Percentiles rank a stretch among this genome's conserved stretches.
These are phyloP conservation scores for Syngnathoides biaculeatus DNA, from an alignment of 2,113 vertebrate genomes.

Conservation along the genomic window DNA sequence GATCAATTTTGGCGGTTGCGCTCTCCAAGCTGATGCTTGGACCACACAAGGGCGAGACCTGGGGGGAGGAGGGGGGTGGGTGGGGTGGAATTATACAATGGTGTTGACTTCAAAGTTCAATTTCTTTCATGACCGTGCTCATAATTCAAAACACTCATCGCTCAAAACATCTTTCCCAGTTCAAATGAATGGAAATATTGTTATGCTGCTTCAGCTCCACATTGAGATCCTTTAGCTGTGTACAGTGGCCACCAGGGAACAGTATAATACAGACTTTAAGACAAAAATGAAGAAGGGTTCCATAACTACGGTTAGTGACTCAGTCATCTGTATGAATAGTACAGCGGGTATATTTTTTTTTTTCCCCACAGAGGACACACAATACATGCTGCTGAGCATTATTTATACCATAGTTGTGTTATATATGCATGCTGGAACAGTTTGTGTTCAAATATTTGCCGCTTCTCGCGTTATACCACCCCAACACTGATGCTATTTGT, in stretches of 20 bases:
- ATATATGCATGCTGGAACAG: no score
- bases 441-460: no score
- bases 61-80: no score
- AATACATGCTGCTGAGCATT: no score
- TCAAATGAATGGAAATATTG: background rate
- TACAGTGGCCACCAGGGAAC: background rate
- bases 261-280: background rate
- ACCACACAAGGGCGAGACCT: constrained; percentile 88
- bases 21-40: constrained; percentile 97
- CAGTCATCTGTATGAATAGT: no score
- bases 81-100: background rate
- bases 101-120: background rate
- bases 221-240: background rate
- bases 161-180: background rate
- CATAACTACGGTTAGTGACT: no score
- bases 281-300: background rate
- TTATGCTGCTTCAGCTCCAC: background rate
- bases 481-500: no score
- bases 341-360: no score
- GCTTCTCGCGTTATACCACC: no score
- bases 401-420: no score
- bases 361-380: no score
- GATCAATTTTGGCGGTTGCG: constrained; percentile 92
- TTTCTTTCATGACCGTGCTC: background rate
- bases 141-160: background rate